These are phyloP conservation scores for Scylla paramamosain DNA, from an alignment of 1,140 invertebrate species.

Conservation along the genomic window DNA sequence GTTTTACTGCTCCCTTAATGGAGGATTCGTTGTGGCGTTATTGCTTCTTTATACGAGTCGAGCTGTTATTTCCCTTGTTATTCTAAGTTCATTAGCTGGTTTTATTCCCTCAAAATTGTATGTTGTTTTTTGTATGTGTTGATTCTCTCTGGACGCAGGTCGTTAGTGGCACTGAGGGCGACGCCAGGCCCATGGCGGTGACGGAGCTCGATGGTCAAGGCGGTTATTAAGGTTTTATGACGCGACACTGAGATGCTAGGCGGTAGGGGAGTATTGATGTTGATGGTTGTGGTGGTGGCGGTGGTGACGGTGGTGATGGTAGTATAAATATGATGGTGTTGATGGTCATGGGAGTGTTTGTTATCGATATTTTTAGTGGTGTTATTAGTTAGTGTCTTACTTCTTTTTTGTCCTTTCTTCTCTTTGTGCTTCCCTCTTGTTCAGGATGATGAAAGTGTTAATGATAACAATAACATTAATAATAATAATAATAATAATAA, in stretches of 20 bases:
- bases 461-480: too few relatives aligned
- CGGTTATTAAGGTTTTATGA: neutral
- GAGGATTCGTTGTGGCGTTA: neutral
- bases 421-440: neutral
- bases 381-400: neutral
- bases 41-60: neutral
- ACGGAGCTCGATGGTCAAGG: neutral
- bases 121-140: constrained; percentile 22
- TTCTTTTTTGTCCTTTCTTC: neutral
- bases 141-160: neutral
- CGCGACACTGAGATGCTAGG: neutral
- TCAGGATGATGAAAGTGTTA: neutral
- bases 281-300: neutral
- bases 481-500: too few relatives aligned
- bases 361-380: neutral
- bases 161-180: neutral
- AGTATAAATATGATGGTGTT: neutral
- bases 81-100: constrained; percentile 21
- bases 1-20: neutral
- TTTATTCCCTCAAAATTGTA: constrained; percentile 33
- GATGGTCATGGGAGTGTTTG: too few relatives aligned
- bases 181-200: neutral
- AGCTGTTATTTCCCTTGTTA: constrained; percentile 6
- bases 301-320: neutral
- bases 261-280: neutral